A percentile compares a stretch with the other conserved stretches of the same genome.
phyloP scores from a whole-genome alignment of 2,888 invertebrate genomes.

The Xestia xanthographa region DNA sequence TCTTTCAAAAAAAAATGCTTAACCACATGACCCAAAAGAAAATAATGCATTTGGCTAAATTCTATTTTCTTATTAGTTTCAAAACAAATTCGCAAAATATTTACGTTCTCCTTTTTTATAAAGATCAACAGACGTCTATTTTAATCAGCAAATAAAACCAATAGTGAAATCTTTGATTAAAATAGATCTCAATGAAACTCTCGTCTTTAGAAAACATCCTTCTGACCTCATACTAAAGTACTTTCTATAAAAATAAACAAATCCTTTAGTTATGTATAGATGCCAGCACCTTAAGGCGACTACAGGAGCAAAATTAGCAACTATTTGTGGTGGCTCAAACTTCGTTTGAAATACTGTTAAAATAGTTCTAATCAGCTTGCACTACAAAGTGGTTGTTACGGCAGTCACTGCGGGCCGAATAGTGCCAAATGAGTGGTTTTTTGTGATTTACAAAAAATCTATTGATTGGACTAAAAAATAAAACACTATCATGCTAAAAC shows the following conservation, averaged over 20 bases:
- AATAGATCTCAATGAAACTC: background rate
- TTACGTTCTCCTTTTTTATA: background rate
- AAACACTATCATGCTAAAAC: too few relatives aligned
- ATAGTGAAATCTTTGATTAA: background rate
- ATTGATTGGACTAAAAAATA: too few relatives aligned
- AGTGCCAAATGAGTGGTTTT: too few relatives aligned
- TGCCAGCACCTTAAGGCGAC: too few relatives aligned
- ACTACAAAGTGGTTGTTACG: too few relatives aligned
- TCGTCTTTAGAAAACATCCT: background rate
- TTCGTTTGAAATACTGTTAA: too few relatives aligned
- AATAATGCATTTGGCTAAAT: background rate
- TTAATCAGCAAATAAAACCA: slow-evolving; percentile 10
- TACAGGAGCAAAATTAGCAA: too few relatives aligned
- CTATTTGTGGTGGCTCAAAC: too few relatives aligned
- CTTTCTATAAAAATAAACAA: background rate
- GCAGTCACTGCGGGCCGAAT: too few relatives aligned
- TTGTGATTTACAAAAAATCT: too few relatives aligned
- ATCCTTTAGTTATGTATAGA: background rate
- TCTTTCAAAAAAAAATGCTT: background rate
- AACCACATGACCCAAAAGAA: background rate
- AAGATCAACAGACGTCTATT: slow-evolving; percentile 10
- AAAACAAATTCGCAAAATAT: background rate
- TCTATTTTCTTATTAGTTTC: background rate
- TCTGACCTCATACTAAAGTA: background rate
- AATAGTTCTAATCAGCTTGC: too few relatives aligned